Conservation (phyloP, 2,113 vertebrate species). For the cattle (Bos taurus) region DNA sequence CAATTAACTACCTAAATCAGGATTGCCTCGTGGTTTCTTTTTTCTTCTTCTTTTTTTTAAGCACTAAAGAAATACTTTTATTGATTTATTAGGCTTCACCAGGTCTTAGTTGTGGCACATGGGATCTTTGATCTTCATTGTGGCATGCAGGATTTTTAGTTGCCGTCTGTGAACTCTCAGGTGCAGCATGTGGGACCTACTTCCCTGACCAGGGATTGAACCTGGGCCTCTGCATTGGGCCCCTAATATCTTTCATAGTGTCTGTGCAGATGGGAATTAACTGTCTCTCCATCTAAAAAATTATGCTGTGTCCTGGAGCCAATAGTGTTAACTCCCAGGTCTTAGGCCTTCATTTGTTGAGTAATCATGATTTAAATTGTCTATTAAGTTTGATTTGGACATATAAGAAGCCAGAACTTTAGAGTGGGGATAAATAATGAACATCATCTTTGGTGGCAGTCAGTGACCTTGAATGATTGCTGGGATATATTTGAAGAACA, state of each 20-base stretch:
- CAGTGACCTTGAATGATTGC: background rate
- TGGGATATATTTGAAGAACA: background rate
- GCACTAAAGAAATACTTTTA: background rate
- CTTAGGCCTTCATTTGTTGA: background rate
- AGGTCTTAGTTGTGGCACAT: background rate
- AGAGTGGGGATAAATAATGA: background rate
- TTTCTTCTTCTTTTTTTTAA: background rate
- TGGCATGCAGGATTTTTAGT: accelerated
- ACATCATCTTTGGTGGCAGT: background rate
- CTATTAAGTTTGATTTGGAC: background rate
- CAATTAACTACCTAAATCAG: background rate
- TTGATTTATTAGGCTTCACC: background rate
- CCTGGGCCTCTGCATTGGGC: background rate
- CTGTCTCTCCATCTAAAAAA: background rate
- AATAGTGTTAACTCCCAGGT: background rate
- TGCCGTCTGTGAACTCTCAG: background rate
- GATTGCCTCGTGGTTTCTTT: background rate
- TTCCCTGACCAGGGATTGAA: background rate
- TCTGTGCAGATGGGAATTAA: background rate
- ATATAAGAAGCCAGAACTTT: background rate
- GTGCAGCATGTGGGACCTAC: background rate
- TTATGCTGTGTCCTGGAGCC: background rate
- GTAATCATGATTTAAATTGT: background rate
- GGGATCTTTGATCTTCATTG: background rate
- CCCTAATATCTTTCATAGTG: background rate